Evolutionary conservation across 2,113 vertebrate species (phyloP).

Genomic region (Micromys minutus): DNA sequence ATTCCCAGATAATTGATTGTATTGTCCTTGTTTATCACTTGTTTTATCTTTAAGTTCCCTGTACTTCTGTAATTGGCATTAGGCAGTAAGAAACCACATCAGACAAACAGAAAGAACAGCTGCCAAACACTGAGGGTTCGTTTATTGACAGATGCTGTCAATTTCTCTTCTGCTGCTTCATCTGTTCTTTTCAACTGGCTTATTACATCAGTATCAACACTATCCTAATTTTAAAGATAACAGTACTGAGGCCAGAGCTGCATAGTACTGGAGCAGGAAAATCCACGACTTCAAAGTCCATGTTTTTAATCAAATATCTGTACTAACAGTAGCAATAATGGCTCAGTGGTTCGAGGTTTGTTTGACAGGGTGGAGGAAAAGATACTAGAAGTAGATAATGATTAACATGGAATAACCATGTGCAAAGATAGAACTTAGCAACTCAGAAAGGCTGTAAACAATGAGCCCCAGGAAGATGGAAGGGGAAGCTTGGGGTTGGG

Average conservation of each 20-base stretch:
- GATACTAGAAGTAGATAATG: slow-evolving; percentile 56
- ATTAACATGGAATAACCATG: slow-evolving; percentile 59
- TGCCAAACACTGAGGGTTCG: background rate
- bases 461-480: background rate
- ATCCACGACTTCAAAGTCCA: slow-evolving; percentile 66
- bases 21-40: background rate
- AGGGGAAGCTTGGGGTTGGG: fast-evolving
- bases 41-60: background rate
- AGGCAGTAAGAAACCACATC: background rate
- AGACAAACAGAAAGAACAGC: background rate
- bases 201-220: background rate
- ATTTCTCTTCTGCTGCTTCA: background rate
- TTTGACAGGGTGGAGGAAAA: slow-evolving; percentile 22
- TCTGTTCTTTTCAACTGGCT: background rate
- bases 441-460: background rate
- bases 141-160: background rate
- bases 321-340: slow-evolving; percentile 52
- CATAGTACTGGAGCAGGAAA: background rate
- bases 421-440: background rate
- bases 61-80: background rate
- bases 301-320: slow-evolving; percentile 56
- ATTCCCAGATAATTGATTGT: background rate
- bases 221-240: background rate
- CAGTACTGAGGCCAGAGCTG: background rate
- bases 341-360: slow-evolving; percentile 51